Conservation (phyloP, 2,113 vertebrate species). For the Prunella fulvescens region DNA sequence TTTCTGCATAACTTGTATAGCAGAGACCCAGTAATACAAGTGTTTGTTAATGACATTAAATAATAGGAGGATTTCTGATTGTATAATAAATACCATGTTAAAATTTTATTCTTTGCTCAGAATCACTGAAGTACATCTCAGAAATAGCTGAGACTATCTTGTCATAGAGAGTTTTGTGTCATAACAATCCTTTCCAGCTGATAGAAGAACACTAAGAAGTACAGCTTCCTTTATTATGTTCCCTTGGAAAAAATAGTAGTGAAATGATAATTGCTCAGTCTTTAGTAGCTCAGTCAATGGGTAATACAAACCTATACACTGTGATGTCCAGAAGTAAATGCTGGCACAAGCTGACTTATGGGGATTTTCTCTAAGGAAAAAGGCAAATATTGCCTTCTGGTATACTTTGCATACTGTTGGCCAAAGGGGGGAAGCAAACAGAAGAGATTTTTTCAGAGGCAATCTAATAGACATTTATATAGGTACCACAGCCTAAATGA, state of each 20-base stretch:
- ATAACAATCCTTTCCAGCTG: neutral
- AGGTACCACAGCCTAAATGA: neutral
- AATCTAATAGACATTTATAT: neutral
- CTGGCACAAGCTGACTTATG: neutral
- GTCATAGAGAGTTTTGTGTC: neutral
- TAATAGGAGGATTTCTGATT: neutral
- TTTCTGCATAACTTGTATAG: neutral
- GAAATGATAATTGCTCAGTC: neutral
- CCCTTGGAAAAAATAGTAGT: neutral
- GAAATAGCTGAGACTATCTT: neutral
- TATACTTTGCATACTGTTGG: neutral
- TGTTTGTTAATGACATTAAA: neutral
- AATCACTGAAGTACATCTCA: neutral
- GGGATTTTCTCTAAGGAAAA: neutral
- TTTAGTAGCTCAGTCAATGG: neutral
- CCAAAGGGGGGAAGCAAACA: neutral
- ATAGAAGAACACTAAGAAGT: neutral
- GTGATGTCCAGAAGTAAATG: neutral
- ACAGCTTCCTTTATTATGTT: neutral
- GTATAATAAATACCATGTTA: neutral
- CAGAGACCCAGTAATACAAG: neutral
- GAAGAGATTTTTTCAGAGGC: neutral
- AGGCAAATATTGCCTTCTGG: neutral
- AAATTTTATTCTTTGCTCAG: neutral
- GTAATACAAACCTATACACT: neutral